Evolutionary conservation across 1,140 invertebrate species (phyloP).

Genomic region (Bombyx mori): ASM3026992v2 NC_085107.1:16551001-16551500

Average conservation of each 20-base stretch:
- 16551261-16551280: constrained; percentile 93
- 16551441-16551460: no score
- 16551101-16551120: constrained; percentile 9
- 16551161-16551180: constrained; percentile 81
- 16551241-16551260: constrained; percentile 73
- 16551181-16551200: constrained; percentile 78
- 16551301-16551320: not conserved
- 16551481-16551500: no score
- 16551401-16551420: no score
- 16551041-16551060: no score
- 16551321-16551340: not conserved
- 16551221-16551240: constrained; percentile 84
- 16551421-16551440: no score
- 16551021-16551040: not conserved
- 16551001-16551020: constrained; percentile 91
- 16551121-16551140: constrained; percentile 94
- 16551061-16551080: no score
- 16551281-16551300: constrained; percentile 77
- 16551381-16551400: no score
- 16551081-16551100: no score
- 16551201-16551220: constrained; percentile 86
- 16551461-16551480: no score
- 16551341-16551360: not conserved
- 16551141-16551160: constrained; percentile 89
- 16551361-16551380: no score